phyloP scores from a whole-genome alignment of 1,140 invertebrate species.

The Maconellicoccus hirsutus region DNA sequence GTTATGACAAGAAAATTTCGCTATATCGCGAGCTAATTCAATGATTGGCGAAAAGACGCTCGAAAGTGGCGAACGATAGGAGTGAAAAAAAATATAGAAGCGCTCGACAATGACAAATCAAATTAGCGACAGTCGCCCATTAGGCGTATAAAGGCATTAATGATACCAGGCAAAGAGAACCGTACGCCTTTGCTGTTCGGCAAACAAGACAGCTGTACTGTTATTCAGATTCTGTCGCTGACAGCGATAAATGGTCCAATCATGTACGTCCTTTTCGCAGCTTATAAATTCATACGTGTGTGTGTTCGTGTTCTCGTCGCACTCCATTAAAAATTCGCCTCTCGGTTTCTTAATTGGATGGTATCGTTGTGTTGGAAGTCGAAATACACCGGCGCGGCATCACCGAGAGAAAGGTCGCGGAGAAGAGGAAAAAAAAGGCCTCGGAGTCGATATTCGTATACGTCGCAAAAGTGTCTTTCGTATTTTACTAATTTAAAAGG shows the following conservation, averaged over 20 bases:
- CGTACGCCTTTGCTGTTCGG: background rate
- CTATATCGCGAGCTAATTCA: too few species aligned
- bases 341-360: background rate
- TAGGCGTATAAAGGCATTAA: slow-evolving; percentile 1
- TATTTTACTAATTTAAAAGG: background rate
- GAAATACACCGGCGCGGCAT: background rate
- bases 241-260: slow-evolving; percentile 17
- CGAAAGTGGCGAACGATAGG: too few species aligned
- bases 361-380: background rate
- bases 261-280: slow-evolving; percentile 12
- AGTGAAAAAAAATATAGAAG: too few species aligned
- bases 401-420: background rate
- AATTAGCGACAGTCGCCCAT: slow-evolving; percentile 13
- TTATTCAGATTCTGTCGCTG: slow-evolving; percentile 16
- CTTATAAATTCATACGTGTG: background rate
- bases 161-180: background rate
- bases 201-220: slow-evolving; percentile 3
- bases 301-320: background rate
- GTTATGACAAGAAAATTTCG: too few species aligned
- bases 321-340: background rate
- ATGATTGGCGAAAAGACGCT: slow-evolving; percentile 2
- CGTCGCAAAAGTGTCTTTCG: too few species aligned
- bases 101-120: slow-evolving; percentile 14
- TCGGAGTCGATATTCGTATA: too few species aligned
- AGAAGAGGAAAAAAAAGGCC: background rate